Base-by-base conservation (phyloP, 2,888 invertebrate genomes). In the Drosophila kambysellisi region DNA sequence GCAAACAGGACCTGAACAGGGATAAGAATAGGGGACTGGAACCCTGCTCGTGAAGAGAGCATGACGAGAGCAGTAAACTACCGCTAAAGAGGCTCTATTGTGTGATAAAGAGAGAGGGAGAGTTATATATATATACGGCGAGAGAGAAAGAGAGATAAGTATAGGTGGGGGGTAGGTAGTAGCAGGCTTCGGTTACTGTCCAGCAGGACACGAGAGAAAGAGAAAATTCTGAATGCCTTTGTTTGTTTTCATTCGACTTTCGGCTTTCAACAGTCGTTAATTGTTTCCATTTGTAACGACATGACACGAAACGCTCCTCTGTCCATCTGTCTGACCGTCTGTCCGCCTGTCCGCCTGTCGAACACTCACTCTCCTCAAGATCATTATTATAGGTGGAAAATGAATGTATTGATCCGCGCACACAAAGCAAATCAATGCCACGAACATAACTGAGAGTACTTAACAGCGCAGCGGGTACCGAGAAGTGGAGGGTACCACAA, bases 251-350 rank as follows among this genome's bases (percentile, higher is more conserved):
- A 69, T 70, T 88, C 81, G 71, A 85, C 81, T 83, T 82, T 65
- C 48, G 73, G 73, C 79, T 88, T 85, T 68, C 82, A 88, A 61
- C 76, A 56, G 57, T 73, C 70, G 62, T 75, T 88, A 86, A 88
- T 89, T 88, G 86, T 88, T 88, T 81, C 74, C 74, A 81, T 85
- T 89, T 89, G 86, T 85, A 87, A 70, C 79, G 67, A 82, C 81
- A 82, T 79, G 78, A 77, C 86, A 80, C 64, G 72, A 71, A 81
- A 67, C 75, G 69, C 61, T 76, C 53, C 50, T 46, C 25, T 46
- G 20, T 46, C 43, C 20, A 9, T 41, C 41, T n/a, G 41, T 11
- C 43, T n/a, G 60, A 30, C 51, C 11, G n/a, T 2, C n/a, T 43
- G 43, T 43, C 20, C 43, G 43, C 20, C 20, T 25, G 20, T 25